Percentiles rank a stretch among this genome's conserved stretches.
Conservation (phyloP, 2,797 vertebrate species). For the Coregonus ussuriensis region DNA sequence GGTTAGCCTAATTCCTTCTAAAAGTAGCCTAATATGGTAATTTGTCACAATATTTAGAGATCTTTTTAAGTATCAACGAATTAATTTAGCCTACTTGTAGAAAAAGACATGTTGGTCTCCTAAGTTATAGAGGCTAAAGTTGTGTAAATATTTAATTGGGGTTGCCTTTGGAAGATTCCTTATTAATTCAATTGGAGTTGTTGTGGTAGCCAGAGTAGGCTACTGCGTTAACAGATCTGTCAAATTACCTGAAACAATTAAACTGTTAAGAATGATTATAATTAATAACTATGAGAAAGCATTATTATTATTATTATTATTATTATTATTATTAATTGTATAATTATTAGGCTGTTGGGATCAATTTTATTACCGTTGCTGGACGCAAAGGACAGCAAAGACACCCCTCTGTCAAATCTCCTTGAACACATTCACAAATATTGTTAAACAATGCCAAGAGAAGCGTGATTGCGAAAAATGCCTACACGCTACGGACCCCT, state of each 20-base stretch:
- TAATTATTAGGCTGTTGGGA: background rate
- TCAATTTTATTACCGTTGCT: background rate
- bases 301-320: background rate
- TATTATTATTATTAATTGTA: background rate
- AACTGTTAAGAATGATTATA: conserved; percentile 6
- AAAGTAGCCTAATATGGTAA: background rate
- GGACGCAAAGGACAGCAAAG: background rate
- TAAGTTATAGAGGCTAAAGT: conserved; percentile 54
- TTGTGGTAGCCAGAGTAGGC: conserved; percentile 33
- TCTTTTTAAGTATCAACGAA: background rate
- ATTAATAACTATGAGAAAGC: background rate
- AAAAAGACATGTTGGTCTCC: conserved; percentile 40
- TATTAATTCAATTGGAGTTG: conserved; percentile 61
- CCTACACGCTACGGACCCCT: background rate
- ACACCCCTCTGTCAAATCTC: background rate
- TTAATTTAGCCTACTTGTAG: background rate
- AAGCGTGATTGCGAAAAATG: background rate
- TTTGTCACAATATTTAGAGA: background rate
- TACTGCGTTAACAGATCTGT: conserved; percentile 10
- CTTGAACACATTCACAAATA: background rate
- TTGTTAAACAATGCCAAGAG: background rate
- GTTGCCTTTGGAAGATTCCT: conserved; percentile 64
- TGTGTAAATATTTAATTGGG: conserved; percentile 76
- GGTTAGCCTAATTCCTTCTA: background rate
- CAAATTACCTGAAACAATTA: conserved; percentile 20